Conservation (phyloP, 2,797 vertebrate species). For the Gymnodraco acuticeps region DNA sequence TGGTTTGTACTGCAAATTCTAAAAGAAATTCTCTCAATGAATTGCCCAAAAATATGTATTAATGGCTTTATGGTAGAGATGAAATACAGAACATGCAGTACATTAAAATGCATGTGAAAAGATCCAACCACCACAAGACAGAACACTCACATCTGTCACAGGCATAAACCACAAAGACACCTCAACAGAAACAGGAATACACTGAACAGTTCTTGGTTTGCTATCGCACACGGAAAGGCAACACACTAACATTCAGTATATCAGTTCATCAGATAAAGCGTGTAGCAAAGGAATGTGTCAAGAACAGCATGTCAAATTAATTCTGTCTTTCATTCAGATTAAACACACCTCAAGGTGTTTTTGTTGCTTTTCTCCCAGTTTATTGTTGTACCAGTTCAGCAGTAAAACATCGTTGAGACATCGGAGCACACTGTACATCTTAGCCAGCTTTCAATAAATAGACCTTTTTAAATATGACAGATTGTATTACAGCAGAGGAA, state of each 20-base stretch:
- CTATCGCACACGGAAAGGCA: conserved; percentile 22
- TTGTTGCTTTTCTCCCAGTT: conserved; percentile 79
- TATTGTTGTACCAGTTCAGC: conserved; percentile 88
- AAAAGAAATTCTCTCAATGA: not conserved
- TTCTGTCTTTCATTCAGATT: conserved; percentile 31
- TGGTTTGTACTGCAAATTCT: not conserved
- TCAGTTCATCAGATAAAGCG: conserved; percentile 37
- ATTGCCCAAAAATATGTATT: not conserved
- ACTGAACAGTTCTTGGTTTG: conserved; percentile 21
- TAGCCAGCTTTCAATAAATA: conserved; percentile 79
- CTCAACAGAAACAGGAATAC: conserved; percentile 9
- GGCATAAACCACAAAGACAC: conserved; percentile 15
- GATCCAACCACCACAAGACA: not conserved
- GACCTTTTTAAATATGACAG: conserved; percentile 88
- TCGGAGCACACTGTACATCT: conserved; percentile 72
- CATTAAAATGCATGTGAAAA: conserved; percentile 1
- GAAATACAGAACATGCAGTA: conserved; percentile 10
- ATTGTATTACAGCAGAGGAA: conserved; percentile 85
- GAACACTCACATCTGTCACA: conserved; percentile 23
- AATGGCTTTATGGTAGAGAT: not conserved
- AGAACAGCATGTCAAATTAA: conserved; percentile 10
- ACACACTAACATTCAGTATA: conserved; percentile 6
- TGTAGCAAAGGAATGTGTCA: conserved; percentile 25
- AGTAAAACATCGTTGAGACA: conserved; percentile 86
- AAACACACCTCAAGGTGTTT: conserved; percentile 37